Conservation (phyloP, 2,888 invertebrate species). For the Apotomis turbidana region DNA sequence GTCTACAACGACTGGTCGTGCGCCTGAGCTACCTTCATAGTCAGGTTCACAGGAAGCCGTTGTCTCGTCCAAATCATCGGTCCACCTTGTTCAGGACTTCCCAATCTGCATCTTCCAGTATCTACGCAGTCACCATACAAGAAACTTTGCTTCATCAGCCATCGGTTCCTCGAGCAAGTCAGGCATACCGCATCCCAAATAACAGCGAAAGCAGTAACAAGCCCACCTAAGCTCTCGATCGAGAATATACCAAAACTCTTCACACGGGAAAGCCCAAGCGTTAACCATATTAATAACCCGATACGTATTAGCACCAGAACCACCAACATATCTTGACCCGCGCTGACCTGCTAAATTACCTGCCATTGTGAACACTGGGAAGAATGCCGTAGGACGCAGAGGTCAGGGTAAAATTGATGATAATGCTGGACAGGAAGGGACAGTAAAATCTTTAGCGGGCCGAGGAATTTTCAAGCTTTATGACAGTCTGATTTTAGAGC, state of each 20-base stretch:
- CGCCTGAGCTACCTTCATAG: no score
- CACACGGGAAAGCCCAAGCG: conserved; percentile 75
- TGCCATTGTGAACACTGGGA: conserved; percentile 27
- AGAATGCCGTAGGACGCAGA: conserved; percentile 26
- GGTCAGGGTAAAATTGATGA: conserved; percentile 52
- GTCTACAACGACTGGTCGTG: no score
- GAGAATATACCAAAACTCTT: conserved; percentile 50
- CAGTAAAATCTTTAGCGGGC: conserved; percentile 55
- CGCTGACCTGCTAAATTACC: conserved; percentile 31
- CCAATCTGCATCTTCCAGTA: no score
- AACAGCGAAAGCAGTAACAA: conserved; percentile 8
- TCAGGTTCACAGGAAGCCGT: no score
- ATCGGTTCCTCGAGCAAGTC: no score
- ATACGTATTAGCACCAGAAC: conserved; percentile 60
- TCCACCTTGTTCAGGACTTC: no score
- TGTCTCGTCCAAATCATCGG: no score
- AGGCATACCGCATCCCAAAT: neutral
- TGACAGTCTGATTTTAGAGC: conserved; percentile 31
- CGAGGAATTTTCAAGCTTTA: conserved; percentile 40
- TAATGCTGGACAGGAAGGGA: conserved; percentile 51
- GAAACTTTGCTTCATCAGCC: no score
- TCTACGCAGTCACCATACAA: no score
- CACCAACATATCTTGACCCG: conserved; percentile 47
- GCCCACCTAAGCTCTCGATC: conserved; percentile 27
- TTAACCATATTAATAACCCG: conserved; percentile 74